Base-by-base conservation (phyloP, 2,888 invertebrate genomes). In the Alentia gelatinosa region DNA sequence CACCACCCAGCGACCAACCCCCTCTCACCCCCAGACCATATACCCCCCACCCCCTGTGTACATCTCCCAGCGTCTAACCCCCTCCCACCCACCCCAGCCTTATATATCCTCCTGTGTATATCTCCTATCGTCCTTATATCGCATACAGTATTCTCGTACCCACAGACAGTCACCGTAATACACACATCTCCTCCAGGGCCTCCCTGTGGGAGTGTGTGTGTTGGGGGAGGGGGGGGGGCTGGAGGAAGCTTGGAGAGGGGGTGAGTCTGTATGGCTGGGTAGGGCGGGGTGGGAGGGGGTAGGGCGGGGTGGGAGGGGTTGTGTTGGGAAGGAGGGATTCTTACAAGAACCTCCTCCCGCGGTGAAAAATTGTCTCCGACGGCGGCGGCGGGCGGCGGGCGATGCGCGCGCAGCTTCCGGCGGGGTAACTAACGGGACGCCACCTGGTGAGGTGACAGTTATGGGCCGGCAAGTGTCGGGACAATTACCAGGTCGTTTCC, bases 401-500 rank as follows among this genome's bases (percentile, higher is more conserved):
- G 83, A 40, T 40, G 39, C 83, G 39, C 39, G 7, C 37, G n/a
- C 83, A 37, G 83, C 40, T 83, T 83, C 47, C 86, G 86, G 86
- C 12, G 79, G 23, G 79, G 47, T 86, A 86, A 86, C 42, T 86
- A 86, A 86, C 86, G 86, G 50, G 9, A 47, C 26, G 86, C 86
- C 86, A 86, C 42, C 86, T 50, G 47, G 33, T 19, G 86, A 47
- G 15, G n/a, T 86, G 86, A 86, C 86, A 86, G 86, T 47, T 86
- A 86, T 86, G 86, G 86, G 47, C 30, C 50, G 50, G 86, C 19
- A 86, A 47, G 86, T 86, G 86, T 86, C 47, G 86, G 35, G 23
- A 86, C 86, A 86, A 86, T 86, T 86, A 86, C 86, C 15, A 12
- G n/a, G 30, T 30, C 86, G 86, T 47, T 86, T 86, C 86, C 86